Evolutionary conservation across 2,888 invertebrate species (phyloP).

Genomic region (Proisotoma minuta): DNA sequence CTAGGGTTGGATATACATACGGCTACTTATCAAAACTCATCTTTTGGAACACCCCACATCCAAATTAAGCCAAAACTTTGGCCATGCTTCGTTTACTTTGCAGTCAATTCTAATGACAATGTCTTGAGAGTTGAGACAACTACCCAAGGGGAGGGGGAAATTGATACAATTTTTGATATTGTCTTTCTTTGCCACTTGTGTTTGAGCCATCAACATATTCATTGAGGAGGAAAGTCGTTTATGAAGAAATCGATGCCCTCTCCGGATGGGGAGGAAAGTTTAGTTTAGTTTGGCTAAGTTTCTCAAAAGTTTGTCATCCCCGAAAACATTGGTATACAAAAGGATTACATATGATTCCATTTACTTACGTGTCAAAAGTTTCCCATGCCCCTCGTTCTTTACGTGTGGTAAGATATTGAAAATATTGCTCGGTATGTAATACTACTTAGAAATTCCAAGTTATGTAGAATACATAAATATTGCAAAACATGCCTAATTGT

Average conservation of each 20-base stretch:
- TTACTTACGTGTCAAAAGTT: slow-evolving; percentile 27
- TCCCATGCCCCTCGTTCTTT: not conserved
- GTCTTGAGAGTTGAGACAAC: too few species aligned
- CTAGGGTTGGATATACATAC: not conserved
- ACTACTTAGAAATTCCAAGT: too few species aligned
- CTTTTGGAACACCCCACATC: not conserved
- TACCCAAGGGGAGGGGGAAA: too few species aligned
- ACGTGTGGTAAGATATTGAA: too few species aligned
- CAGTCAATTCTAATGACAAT: too few species aligned
- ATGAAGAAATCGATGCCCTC: slow-evolving; percentile 37
- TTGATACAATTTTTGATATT: too few species aligned
- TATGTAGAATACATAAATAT: too few species aligned
- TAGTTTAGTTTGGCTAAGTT: slow-evolving; percentile 8
- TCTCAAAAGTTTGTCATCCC: slow-evolving; percentile 11
- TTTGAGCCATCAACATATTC: slow-evolving; percentile 15
- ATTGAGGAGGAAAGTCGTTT: slow-evolving; percentile 32
- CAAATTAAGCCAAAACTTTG: too few species aligned
- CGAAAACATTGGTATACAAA: slow-evolving; percentile 25
- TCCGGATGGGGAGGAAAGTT: slow-evolving; percentile 8
- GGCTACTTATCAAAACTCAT: not conserved
- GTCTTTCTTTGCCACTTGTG: too few species aligned
- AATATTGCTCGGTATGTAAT: too few species aligned
- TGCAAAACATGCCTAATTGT: too few species aligned
- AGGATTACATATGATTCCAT: slow-evolving; percentile 26
- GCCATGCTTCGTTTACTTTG: too few species aligned